These are phyloP conservation scores for Halcyon leucocephala DNA, from an alignment of 2,797 vertebrate species.

Conservation along the genomic window DNA sequence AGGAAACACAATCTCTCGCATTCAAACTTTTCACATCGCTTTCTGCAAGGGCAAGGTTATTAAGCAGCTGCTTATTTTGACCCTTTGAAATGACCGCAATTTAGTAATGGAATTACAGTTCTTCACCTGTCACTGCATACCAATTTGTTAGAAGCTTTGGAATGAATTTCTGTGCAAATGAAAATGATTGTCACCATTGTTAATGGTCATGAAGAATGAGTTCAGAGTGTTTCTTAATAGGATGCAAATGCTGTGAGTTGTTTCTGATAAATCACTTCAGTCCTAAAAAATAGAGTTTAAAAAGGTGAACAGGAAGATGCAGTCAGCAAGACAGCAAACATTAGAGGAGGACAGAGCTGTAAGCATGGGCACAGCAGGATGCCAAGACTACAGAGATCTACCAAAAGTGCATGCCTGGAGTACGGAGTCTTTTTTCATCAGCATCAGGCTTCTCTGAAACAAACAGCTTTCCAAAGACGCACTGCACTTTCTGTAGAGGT, in stretches of 20 bases:
- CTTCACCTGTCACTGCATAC: constrained; percentile 23
- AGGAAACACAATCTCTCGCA: background rate
- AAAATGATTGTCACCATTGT: constrained; percentile 10
- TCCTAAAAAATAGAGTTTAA: background rate
- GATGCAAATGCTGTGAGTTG: background rate
- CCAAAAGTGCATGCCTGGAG: background rate
- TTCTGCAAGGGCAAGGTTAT: constrained; percentile 14
- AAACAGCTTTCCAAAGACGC: background rate
- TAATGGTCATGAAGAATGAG: background rate
- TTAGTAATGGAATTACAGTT: constrained; percentile 52
- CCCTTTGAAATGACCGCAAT: constrained; percentile 40
- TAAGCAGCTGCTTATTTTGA: constrained; percentile 31
- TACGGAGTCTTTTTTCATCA: background rate
- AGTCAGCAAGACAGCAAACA: background rate
- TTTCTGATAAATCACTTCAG: constrained; percentile 9
- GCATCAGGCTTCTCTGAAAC: background rate
- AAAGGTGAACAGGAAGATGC: background rate
- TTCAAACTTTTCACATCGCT: background rate
- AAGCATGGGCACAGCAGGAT: background rate
- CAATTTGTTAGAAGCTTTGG: constrained; percentile 1
- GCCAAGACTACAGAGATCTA: background rate
- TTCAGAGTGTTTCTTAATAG: constrained; percentile 1
- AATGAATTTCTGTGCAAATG: constrained; percentile 30
- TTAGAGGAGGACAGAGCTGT: background rate
- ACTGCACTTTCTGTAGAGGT: background rate